Evolutionary conservation across 2,888 invertebrate species (phyloP).

Genomic region (Cepaea hortensis): DNA sequence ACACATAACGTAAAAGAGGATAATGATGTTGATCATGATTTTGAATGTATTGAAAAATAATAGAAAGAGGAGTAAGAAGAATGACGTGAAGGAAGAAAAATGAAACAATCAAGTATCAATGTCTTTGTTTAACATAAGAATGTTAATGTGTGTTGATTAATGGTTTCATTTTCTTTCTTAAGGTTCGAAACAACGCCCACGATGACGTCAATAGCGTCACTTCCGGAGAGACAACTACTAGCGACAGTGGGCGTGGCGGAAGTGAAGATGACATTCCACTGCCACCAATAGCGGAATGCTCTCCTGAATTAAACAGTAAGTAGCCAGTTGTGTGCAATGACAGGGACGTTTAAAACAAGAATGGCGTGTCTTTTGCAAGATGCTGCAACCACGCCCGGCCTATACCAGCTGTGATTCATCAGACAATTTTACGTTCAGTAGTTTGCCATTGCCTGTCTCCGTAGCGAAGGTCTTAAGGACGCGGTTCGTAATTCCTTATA

Average conservation of each 20-base stretch:
- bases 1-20: too few relatives aligned
- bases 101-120: neutral
- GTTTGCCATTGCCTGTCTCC: too few relatives aligned
- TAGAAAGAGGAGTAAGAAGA: too few relatives aligned
- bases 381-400: neutral
- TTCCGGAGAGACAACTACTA: conserved; percentile 54
- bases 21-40: too few relatives aligned
- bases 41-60: too few relatives aligned
- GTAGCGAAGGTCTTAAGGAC: neutral
- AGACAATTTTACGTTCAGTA: neutral
- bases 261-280: conserved; percentile 53
- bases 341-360: neutral
- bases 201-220: conserved; percentile 54
- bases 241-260: conserved; percentile 55
- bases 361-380: neutral
- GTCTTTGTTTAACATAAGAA: neutral
- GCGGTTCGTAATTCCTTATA: too few relatives aligned
- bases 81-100: too few relatives aligned
- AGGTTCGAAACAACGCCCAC: conserved; percentile 48
- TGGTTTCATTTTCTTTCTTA: neutral
- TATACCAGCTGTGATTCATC: neutral
- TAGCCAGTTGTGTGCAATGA: neutral
- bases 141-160: neutral
- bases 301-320: conserved; percentile 48
- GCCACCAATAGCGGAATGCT: conserved; percentile 51